phyloP scores from a whole-genome alignment of 1,140 invertebrate species.

The Bombus ignitus region DNA sequence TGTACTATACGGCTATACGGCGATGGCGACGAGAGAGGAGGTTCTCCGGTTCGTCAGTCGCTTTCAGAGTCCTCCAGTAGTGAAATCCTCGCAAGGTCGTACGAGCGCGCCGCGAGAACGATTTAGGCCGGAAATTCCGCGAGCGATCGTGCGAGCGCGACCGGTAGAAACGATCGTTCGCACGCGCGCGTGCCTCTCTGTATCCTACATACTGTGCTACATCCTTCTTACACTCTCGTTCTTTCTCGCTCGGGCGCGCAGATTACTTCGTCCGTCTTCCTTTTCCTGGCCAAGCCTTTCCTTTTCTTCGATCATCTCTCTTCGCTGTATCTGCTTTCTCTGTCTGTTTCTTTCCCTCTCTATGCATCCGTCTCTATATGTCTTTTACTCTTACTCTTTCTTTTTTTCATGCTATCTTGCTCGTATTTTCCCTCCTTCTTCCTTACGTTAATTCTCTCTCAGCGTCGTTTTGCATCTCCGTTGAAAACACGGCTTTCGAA shows the following conservation, averaged over 20 bases:
- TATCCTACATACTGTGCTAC: slow-evolving; percentile 16
- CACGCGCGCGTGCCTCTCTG: slow-evolving; percentile 38
- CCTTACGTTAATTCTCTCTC: background rate
- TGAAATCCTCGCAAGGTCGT: slow-evolving; percentile 69
- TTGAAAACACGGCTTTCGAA: slow-evolving; percentile 14
- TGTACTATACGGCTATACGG: too few relatives aligned
- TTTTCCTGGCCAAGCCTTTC: slow-evolving; percentile 8
- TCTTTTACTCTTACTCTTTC: background rate
- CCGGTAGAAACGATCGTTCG: slow-evolving; percentile 49
- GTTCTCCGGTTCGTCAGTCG: slow-evolving; percentile 24
- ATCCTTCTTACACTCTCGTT: slow-evolving; percentile 10
- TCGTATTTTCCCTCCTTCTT: background rate
- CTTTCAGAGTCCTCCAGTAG: slow-evolving; percentile 64
- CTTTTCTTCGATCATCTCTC: slow-evolving; percentile 19
- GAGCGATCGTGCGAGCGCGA: slow-evolving; percentile 60
- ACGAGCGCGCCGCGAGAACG: slow-evolving; percentile 43
- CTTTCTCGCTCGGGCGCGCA: background rate
- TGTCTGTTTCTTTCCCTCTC: background rate
- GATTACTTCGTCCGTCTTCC: background rate
- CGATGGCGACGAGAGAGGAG: background rate
- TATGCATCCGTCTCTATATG: background rate
- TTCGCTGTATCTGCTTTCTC: background rate
- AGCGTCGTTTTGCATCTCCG: slow-evolving; percentile 11
- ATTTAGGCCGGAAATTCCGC: slow-evolving; percentile 68
- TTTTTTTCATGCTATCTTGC: background rate